Percentiles rank a stretch among this genome's conserved stretches.
Evolutionary conservation across 2,888 invertebrate genomes (phyloP).

Genomic region (Polymixis lichenea): DNA sequence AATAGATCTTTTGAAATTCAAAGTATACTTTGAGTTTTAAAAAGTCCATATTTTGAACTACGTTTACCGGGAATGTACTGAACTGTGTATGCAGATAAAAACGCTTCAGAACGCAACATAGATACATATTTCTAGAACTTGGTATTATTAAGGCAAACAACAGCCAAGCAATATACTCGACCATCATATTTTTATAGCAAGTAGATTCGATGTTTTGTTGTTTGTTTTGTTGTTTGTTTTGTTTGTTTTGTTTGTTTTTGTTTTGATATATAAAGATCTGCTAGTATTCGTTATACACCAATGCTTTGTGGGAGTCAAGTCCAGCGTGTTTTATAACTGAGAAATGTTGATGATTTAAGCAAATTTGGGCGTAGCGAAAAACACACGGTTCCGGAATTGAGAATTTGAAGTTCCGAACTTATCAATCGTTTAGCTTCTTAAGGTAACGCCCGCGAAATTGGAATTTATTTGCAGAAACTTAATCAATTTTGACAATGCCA

Average conservation of each 20-base stretch:
- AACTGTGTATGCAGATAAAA: not conserved
- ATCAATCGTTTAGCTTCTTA: not conserved
- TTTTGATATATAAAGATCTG: no score
- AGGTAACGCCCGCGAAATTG: not conserved
- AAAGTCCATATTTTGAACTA: not conserved
- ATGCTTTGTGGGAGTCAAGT: no score
- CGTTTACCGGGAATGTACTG: not conserved
- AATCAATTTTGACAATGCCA: not conserved
- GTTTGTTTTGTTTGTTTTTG: no score
- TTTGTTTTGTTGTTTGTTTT: no score
- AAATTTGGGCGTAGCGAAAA: not conserved
- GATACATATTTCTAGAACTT: not conserved
- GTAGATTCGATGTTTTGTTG: not conserved
- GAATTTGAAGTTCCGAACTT: not conserved
- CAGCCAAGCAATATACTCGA: not conserved
- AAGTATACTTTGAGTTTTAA: not conserved
- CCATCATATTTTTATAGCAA: not conserved
- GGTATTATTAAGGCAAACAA: not conserved
- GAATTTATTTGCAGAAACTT: not conserved
- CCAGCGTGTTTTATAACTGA: not conserved
- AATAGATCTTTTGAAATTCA: not conserved
- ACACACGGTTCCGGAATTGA: not conserved
- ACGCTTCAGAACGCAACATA: not conserved
- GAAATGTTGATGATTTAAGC: not conserved
- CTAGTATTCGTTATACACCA: not conserved